These are phyloP conservation scores for Clytia hemisphaerica DNA, from an alignment of 30 jellyfish, hydroid and myxozoan genomes.

Conservation along the genomic window DNA sequence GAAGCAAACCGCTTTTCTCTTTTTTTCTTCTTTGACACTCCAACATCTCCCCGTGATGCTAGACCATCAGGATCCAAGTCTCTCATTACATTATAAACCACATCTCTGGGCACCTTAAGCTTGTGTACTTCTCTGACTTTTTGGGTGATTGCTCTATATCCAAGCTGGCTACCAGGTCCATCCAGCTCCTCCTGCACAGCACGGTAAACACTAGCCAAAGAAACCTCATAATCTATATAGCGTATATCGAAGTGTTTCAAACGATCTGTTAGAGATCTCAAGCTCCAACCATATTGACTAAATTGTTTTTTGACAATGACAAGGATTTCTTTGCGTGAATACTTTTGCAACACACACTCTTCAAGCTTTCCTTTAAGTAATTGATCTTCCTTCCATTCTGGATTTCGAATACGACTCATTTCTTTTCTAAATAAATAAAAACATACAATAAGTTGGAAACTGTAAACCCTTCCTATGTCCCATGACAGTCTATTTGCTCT, in stretches of 20 bases:
- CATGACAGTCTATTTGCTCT: too few relatives aligned
- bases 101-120: constrained; percentile 10
- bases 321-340: constrained; percentile 15
- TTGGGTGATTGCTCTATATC: constrained; percentile 23
- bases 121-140: constrained; percentile 21
- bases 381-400: too few relatives aligned
- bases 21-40: not conserved
- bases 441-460: too few relatives aligned
- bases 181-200: constrained; percentile 30
- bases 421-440: too few relatives aligned
- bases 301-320: constrained; percentile 4
- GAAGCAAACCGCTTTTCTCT: too few relatives aligned
- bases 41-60: not conserved
- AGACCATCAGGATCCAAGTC: constrained; percentile 32
- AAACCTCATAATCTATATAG: not conserved
- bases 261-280: constrained; percentile 29
- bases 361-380: too few relatives aligned
- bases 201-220: not conserved
- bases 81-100: constrained; percentile 24
- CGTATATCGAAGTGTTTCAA: constrained; percentile 10
- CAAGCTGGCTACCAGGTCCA: constrained; percentile 27
- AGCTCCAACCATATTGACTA: constrained; percentile 34
- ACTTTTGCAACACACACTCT: not conserved
- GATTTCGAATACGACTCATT: too few relatives aligned
- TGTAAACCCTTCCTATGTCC: too few relatives aligned